Percentiles rank a stretch among this genome's conserved stretches.
Evolutionary conservation across 2,113 vertebrate genomes (phyloP).

Genomic region (Callospermophilus lateralis): DNA sequence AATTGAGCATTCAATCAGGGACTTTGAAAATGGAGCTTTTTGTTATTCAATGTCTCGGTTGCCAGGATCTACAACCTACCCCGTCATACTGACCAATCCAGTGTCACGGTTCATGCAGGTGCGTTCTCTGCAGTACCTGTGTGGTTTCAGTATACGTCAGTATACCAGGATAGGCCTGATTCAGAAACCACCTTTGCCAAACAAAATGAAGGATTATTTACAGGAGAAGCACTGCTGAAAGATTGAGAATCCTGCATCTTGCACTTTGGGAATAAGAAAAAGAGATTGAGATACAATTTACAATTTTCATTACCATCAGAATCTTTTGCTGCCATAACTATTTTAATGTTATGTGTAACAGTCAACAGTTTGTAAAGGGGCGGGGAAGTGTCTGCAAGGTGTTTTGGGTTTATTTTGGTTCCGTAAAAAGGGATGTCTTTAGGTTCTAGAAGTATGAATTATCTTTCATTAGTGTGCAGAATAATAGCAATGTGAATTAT

Average conservation of each 20-base stretch:
- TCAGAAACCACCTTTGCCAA: conserved; percentile 99
- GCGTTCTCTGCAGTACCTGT: conserved; percentile 98
- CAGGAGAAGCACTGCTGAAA: conserved; percentile 99
- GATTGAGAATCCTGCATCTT: conserved; percentile 92
- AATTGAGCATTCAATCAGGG: conserved; percentile 98
- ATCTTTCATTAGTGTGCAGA: conserved; percentile 88
- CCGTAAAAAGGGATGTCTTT: conserved; percentile 84
- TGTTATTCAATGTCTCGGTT: conserved; percentile 98
- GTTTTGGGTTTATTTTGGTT: conserved; percentile 79
- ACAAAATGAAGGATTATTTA: conserved; percentile 99
- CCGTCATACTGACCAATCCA: conserved; percentile 97
- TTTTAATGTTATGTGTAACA: conserved; percentile 88
- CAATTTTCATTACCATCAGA: conserved; percentile 91
- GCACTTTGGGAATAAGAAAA: conserved; percentile 96
- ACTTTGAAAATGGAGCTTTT: conserved; percentile 99
- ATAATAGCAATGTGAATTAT: conserved; percentile 91
- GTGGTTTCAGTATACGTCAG: conserved; percentile 98
- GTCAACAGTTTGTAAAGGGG: conserved; percentile 82
- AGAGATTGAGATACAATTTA: conserved; percentile 94
- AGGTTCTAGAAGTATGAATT: conserved; percentile 87
- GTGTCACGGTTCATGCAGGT: conserved; percentile 99
- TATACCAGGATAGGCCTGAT: conserved; percentile 99
- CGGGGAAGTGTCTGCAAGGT: conserved; percentile 74
- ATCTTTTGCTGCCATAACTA: conserved; percentile 90
- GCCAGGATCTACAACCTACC: conserved; percentile 97